Base-by-base conservation (phyloP, 1,140 invertebrate genomes). In the Fopius arisanus region DNA sequence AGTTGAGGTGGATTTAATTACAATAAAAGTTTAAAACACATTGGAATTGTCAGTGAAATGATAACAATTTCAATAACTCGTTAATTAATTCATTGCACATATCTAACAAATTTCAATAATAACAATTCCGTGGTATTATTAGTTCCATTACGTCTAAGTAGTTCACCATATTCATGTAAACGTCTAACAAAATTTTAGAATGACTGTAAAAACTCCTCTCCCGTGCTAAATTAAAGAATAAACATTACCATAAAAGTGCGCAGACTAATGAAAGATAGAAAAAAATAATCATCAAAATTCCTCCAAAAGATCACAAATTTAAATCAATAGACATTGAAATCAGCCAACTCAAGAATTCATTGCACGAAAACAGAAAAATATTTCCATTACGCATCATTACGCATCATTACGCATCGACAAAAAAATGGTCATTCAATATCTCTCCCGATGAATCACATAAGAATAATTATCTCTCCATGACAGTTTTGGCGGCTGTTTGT, bases 401-500 rank as follows among this genome's bases (percentile, higher is more conserved):
- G 19, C 19, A 23, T 23, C 19, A 12, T 21, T n/a, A n/a, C n/a
- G n/a, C n/a, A n/a, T n/a, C n/a, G 3, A 59, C 4, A 21, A 3
- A 1, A 21, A 59, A 59, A 59, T 59, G 26, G 10, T 21, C 12
- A 3, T 59, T 59, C 2, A n/a, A 2, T 23, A 67, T 37, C 31
- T 67, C 31, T 19, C 21, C 40, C n/a, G 37, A 31, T 33, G 10
- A 16, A 59, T 59, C 31, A 31, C 40, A 4, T 16, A 12, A 31
- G 7, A 65, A 26, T 29, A 12, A 28, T 43, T 75, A 78, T 75
- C 78, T 78, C 9, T 81, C 79, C 37, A 78, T 79, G 12, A 80
- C 73, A 74, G 85, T 85, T 31, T 81, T 80, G 3, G 79, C 79
- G 4, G 81, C 78, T 14, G 66, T 78, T 76, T 81, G 80, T 21